These are phyloP conservation scores for Arothron firmamentum DNA, from an alignment of 2,113 vertebrate genomes.

Conservation along the genomic window DNA sequence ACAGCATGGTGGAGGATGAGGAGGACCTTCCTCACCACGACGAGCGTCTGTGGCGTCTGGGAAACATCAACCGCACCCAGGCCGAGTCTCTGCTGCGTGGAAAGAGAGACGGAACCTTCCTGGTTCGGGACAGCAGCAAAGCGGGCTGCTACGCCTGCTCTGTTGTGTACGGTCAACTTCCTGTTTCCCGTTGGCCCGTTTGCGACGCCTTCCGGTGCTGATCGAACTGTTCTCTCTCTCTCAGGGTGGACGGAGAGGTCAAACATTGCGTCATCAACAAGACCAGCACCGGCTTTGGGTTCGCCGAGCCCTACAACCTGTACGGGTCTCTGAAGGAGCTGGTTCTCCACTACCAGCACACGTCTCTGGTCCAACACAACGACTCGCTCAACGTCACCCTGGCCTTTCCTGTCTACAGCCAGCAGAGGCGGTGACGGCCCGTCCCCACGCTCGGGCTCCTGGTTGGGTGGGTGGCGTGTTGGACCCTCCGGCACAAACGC, in stretches of 20 bases:
- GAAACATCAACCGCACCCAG: conserved; percentile 90
- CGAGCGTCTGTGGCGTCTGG: conserved; percentile 93
- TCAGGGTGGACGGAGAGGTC: conserved; percentile 92
- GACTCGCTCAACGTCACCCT: conserved; percentile 99
- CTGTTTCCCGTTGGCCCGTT: neutral
- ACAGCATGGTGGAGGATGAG: conserved; percentile 94
- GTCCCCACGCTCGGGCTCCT: too few species aligned
- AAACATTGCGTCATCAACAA: conserved; percentile 99
- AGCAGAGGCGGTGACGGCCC: conserved; percentile 87
- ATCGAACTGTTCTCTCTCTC: neutral
- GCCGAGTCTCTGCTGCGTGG: conserved; percentile 90
- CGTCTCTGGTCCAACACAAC: conserved; percentile 98
- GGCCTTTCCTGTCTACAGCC: conserved; percentile 93
- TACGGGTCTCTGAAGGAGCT: conserved; percentile 96
- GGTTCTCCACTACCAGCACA: conserved; percentile 99
- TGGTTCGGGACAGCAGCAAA: conserved; percentile 97
- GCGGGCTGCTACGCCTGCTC: conserved; percentile 97
- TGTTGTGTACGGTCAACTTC: conserved; percentile 83
- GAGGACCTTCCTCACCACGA: conserved; percentile 96
- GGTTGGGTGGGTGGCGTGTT: too few species aligned
- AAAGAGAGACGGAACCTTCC: conserved; percentile 92
- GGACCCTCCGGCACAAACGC: too few species aligned
- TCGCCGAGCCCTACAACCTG: conserved; percentile 97
- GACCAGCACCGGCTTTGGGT: conserved; percentile 89
- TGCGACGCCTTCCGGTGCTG: neutral